A percentile compares a stretch with the other conserved stretches of the same genome.
Evolutionary conservation across 53 echinoderm and acorn worm genomes (phyloP).

Genomic region (Echinometra lucunter): DNA sequence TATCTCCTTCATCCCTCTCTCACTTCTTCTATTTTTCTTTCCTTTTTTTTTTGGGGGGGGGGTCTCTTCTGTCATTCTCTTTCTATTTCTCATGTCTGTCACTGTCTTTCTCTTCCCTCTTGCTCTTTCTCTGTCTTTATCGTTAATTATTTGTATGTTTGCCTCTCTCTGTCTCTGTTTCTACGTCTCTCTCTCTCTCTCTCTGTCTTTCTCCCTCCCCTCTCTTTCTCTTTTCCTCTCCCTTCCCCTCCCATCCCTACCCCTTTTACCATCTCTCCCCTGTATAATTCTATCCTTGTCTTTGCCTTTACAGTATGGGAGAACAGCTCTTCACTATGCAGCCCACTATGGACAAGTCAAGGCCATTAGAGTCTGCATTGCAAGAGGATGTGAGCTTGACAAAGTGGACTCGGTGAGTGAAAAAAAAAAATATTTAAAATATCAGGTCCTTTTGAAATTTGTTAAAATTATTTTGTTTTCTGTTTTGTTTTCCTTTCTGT

Average conservation of each 20-base stretch:
- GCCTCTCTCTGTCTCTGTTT: neutral
- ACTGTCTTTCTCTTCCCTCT: neutral
- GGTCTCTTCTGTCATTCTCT: neutral
- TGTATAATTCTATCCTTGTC: neutral
- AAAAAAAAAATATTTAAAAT: neutral
- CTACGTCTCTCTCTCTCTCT: neutral
- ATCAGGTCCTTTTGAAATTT: too few species aligned
- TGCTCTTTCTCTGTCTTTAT: neutral
- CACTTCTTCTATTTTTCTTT: neutral
- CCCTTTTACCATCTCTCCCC: neutral
- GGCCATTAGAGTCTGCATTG: constrained; percentile 79
- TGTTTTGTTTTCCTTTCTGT: too few species aligned
- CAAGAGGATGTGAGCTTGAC: constrained; percentile 87
- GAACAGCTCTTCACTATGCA: constrained; percentile 97
- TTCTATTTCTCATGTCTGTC: neutral
- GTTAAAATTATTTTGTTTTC: too few species aligned
- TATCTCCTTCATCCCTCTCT: neutral
- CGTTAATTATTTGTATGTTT: neutral
- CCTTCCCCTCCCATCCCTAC: neutral
- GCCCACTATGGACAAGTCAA: constrained; percentile 88
- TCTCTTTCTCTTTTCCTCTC: neutral
- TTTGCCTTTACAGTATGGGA: constrained; percentile 87
- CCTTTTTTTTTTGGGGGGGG: neutral
- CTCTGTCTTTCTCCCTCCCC: neutral
- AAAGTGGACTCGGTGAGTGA: constrained; percentile 85